Evolutionary conservation across 2,113 vertebrate genomes (phyloP).

Genomic region (Delphinus delphis): DNA sequence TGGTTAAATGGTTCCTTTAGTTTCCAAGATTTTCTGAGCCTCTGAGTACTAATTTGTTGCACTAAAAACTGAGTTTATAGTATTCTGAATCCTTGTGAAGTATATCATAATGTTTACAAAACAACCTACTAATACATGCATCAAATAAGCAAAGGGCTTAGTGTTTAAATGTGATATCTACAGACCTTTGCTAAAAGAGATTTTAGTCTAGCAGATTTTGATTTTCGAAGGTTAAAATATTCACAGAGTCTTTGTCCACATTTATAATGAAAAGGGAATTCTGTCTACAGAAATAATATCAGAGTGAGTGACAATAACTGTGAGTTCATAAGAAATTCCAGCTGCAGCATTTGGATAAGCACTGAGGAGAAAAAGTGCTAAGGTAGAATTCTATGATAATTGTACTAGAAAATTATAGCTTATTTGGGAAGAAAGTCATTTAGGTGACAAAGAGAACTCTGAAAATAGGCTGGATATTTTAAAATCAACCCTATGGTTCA

Average conservation of each 20-base stretch:
- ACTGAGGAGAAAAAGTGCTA: not conserved
- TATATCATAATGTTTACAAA: not conserved
- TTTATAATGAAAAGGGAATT: not conserved
- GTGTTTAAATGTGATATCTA: not conserved
- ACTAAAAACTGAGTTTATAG: not conserved
- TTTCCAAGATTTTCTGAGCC: not conserved
- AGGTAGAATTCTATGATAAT: constrained; percentile 24
- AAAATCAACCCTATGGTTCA: constrained; percentile 33
- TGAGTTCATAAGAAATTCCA: not conserved
- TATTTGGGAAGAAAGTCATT: constrained; percentile 32
- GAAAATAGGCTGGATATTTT: constrained; percentile 41
- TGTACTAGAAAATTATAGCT: constrained; percentile 50
- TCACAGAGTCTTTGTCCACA: not conserved
- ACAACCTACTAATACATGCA: not conserved
- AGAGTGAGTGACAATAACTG: not conserved
- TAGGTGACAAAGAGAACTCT: constrained; percentile 36
- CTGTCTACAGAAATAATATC: not conserved
- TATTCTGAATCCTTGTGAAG: not conserved
- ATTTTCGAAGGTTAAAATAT: not conserved
- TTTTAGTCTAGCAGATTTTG: not conserved
- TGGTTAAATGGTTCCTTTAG: not conserved
- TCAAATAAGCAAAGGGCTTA: not conserved
- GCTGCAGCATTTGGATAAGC: not conserved
- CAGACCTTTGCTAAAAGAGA: not conserved
- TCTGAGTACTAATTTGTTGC: not conserved